phyloP scores from a whole-genome alignment of 2,113 vertebrate species.

The Myxocyprinus asiaticus region DNA sequence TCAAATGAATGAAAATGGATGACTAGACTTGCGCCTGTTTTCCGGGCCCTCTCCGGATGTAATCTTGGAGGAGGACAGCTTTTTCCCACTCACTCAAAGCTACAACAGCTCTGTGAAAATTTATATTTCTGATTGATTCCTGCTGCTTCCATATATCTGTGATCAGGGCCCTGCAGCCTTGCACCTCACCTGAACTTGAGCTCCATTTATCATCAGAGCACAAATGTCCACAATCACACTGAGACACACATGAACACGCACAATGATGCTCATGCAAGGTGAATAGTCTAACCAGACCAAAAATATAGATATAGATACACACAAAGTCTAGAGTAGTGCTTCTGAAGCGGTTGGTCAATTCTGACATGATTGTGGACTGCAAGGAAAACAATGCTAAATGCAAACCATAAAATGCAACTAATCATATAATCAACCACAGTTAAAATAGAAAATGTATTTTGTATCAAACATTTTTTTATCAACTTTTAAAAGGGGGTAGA shows the following conservation, averaged over 20 bases:
- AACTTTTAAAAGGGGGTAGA: no score
- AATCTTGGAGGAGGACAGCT: conserved; percentile 23
- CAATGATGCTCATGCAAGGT: conserved; percentile 2
- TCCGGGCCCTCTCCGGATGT: background rate
- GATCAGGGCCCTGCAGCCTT: conserved; percentile 40
- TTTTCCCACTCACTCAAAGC: conserved; percentile 34
- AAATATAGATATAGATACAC: conserved; percentile 10
- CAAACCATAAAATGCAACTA: no score
- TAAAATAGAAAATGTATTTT: no score
- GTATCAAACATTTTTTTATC: no score
- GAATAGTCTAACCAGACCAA: background rate
- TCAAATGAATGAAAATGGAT: conserved; percentile 27
- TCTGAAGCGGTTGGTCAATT: no score
- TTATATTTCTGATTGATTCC: conserved; percentile 51
- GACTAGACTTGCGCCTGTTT: background rate
- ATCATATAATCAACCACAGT: no score
- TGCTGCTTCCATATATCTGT: conserved; percentile 44
- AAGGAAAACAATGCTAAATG: no score
- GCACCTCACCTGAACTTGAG: conserved; percentile 40
- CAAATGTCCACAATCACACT: conserved; percentile 18
- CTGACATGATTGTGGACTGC: no score
- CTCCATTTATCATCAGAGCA: conserved; percentile 39
- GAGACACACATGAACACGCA: background rate
- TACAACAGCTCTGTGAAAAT: conserved; percentile 42
- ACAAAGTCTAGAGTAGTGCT: background rate